phyloP scores from a whole-genome alignment of 2,888 invertebrate genomes.

The Mechanitis mazaeus region DNA sequence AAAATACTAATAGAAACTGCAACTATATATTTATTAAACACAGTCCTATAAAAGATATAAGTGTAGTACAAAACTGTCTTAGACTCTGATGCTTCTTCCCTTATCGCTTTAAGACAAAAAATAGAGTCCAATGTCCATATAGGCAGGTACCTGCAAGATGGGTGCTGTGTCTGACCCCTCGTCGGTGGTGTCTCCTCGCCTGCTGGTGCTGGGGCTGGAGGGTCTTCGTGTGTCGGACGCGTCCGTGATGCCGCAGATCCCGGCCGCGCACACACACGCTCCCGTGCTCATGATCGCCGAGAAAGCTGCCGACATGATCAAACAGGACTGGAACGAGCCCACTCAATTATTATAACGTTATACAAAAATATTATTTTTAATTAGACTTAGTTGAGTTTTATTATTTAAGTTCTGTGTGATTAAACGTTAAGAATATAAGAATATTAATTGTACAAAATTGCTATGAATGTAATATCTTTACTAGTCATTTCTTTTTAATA shows the following conservation, averaged over 20 bases:
- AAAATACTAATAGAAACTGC: no score
- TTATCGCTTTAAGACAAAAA: no score
- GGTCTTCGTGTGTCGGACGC: slow-evolving; percentile 72
- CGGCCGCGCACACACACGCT: slow-evolving; percentile 74
- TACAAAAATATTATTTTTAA: neutral
- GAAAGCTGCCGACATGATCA: slow-evolving; percentile 72
- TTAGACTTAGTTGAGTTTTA: neutral
- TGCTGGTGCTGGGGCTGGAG: slow-evolving; percentile 59
- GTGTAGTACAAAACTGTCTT: no score
- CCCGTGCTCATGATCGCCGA: slow-evolving; percentile 76
- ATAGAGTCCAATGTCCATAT: slow-evolving; percentile 28
- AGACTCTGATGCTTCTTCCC: no score
- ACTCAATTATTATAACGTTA: slow-evolving; percentile 10
- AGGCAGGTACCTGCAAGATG: slow-evolving; percentile 85
- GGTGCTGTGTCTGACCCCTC: slow-evolving; percentile 77
- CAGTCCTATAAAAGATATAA: no score
- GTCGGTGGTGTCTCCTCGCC: slow-evolving; percentile 79
- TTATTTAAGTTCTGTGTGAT: no score
- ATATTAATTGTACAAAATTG: no score
- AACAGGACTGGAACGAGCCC: slow-evolving; percentile 60
- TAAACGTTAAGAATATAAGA: no score
- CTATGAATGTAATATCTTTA: neutral
- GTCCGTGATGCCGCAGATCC: slow-evolving; percentile 73
- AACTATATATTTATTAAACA: no score
- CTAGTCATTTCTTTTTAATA: slow-evolving; percentile 2